Evolutionary conservation across 2,888 invertebrate species (phyloP).

Genomic region (Chironomus riparius): DNA sequence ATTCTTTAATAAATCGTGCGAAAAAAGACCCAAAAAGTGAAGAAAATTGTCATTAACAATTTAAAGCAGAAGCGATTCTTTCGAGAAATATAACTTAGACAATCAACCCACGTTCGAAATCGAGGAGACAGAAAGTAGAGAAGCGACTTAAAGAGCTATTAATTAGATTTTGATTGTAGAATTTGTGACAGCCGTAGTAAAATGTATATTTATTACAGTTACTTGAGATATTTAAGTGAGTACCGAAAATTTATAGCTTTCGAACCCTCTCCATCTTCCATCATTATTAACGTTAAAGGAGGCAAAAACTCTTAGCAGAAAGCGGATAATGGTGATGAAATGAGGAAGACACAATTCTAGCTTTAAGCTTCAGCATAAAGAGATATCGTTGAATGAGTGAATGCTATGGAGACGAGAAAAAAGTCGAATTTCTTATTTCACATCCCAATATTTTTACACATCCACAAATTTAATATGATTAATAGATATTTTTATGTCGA

Average conservation of each 20-base stretch:
- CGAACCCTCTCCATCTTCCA: too few species aligned
- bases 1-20: too few species aligned
- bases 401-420: too few species aligned
- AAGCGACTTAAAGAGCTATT: neutral
- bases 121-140: too few species aligned
- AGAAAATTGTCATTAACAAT: neutral
- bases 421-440: too few species aligned
- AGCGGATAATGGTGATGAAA: too few species aligned
- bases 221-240: neutral
- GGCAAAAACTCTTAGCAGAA: neutral
- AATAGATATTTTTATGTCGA: neutral
- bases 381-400: too few species aligned
- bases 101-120: neutral
- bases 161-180: neutral
- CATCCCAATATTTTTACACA: too few species aligned
- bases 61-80: neutral
- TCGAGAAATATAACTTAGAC: neutral
- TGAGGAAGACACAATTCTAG: too few species aligned
- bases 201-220: neutral
- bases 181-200: neutral
- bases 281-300: neutral
- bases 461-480: slow-evolving; percentile 9
- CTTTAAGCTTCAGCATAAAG: too few species aligned
- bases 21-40: neutral
- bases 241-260: neutral